Conservation (phyloP, 2,888 invertebrate genomes). For the Elaeidobius kamerunicus region DNA sequence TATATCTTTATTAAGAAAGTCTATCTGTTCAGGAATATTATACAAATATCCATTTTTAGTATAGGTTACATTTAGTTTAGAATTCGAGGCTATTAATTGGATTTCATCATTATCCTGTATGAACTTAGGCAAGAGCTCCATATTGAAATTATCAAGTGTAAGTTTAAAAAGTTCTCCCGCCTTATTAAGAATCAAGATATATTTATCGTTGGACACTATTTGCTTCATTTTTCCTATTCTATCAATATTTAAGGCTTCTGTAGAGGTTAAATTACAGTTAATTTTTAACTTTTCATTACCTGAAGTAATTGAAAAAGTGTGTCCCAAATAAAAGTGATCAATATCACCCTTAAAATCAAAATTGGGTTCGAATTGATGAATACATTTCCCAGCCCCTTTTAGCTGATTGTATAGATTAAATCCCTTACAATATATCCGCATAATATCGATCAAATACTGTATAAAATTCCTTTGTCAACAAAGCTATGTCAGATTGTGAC, state of each 20-base stretch:
- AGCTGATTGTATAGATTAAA: constrained; percentile 48
- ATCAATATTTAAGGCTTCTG: not conserved
- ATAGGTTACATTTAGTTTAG: constrained; percentile 51
- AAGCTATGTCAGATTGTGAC: constrained; percentile 27
- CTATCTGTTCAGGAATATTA: constrained; percentile 58
- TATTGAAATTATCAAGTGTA: constrained; percentile 30
- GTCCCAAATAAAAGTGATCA: constrained; percentile 37
- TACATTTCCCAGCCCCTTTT: constrained; percentile 29
- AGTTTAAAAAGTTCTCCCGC: constrained; percentile 39
- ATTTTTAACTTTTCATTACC: constrained; percentile 14
- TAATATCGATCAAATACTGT: constrained; percentile 42
- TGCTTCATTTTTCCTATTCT: constrained; percentile 7
- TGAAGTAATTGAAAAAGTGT: constrained; percentile 35
- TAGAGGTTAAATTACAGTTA: constrained; percentile 12
- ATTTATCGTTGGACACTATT: constrained; percentile 37
- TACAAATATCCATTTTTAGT: constrained; percentile 56
- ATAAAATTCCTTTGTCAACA: constrained; percentile 22
- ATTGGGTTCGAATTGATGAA: constrained; percentile 36
- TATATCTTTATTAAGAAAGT: constrained; percentile 57
- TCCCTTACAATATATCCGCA: constrained; percentile 47
- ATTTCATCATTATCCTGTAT: constrained; percentile 41
- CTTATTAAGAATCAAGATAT: constrained; percentile 38
- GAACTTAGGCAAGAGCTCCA: constrained; percentile 34
- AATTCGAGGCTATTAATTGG: constrained; percentile 51
- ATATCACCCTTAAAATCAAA: constrained; percentile 36